phyloP scores from a whole-genome alignment of 2,888 invertebrate genomes.

The Petrolisthes cinctipes region DNA sequence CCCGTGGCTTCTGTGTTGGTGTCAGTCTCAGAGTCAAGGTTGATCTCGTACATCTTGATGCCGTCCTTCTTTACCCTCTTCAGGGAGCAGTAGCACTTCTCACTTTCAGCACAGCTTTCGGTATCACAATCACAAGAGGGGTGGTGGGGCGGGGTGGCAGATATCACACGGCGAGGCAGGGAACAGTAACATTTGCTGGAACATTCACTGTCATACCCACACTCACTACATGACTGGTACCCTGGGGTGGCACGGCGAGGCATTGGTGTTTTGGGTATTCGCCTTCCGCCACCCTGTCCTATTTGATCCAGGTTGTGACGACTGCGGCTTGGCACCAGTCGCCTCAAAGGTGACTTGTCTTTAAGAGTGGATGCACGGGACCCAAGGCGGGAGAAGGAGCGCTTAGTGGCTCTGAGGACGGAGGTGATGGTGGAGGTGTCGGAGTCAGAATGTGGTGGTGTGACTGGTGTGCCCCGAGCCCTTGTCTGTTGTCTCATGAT shows the following conservation, averaged over 20 bases:
- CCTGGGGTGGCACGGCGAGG: conserved; percentile 33
- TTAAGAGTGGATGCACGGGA: conserved; percentile 64
- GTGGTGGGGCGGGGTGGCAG: not conserved
- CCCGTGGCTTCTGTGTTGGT: conserved; percentile 61
- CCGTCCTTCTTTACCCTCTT: conserved; percentile 76
- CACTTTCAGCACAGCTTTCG: conserved; percentile 80
- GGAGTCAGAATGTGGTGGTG: conserved; percentile 58
- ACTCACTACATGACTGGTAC: conserved; percentile 88
- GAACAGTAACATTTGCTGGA: conserved; percentile 87
- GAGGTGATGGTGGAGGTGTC: conserved; percentile 65
- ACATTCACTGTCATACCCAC: conserved; percentile 86
- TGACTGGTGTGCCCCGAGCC: conserved; percentile 51
- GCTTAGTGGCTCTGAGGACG: conserved; percentile 66
- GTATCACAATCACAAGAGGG: conserved; percentile 15
- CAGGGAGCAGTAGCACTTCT: conserved; percentile 69
- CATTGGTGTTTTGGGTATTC: conserved; percentile 35
- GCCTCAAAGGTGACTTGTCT: conserved; percentile 59
- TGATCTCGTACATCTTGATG: conserved; percentile 79
- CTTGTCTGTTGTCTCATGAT: conserved; percentile 86
- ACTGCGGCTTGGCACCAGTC: conserved; percentile 39
- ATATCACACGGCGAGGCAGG: conserved; percentile 70
- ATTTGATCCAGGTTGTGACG: conserved; percentile 33
- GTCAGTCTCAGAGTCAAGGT: conserved; percentile 75
- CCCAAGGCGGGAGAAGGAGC: conserved; percentile 66
- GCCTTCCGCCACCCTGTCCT: not conserved